phyloP scores from a whole-genome alignment of 2,797 vertebrate species.

The Amblyraja radiata region DNA sequence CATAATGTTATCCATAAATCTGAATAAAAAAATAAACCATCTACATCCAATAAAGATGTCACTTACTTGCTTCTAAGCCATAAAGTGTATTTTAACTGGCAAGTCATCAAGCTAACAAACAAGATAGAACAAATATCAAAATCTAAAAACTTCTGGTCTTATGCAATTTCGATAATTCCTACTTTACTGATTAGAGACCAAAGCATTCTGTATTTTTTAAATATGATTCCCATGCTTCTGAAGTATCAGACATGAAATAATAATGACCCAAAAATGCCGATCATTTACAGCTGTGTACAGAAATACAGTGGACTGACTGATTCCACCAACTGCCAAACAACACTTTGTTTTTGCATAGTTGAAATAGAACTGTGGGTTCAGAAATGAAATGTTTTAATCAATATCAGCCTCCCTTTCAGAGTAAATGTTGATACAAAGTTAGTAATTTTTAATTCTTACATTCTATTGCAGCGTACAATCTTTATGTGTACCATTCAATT shows the following conservation, averaged over 20 bases:
- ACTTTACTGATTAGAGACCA: not conserved
- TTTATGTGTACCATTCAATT: too few species aligned
- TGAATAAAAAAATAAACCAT: not conserved
- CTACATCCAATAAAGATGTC: not conserved
- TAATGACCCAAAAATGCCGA: not conserved
- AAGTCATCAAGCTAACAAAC: not conserved
- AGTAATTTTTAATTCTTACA: not conserved
- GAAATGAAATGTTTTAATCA: not conserved
- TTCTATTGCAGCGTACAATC: too few species aligned
- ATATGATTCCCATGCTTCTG: not conserved
- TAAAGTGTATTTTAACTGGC: not conserved
- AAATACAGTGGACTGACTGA: not conserved
- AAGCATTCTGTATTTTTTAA: not conserved
- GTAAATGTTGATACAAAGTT: not conserved
- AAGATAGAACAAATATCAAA: not conserved
- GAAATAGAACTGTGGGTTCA: not conserved
- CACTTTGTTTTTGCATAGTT: not conserved
- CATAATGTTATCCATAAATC: slow-evolving; percentile 2
- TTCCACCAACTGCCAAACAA: not conserved
- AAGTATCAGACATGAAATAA: not conserved
- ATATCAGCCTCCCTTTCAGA: not conserved
- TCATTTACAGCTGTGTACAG: not conserved
- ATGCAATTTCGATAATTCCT: not conserved
- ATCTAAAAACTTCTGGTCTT: not conserved
- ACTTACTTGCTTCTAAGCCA: not conserved